These are phyloP conservation scores for Mesoligia furuncula DNA, from an alignment of 2,888 invertebrate species.

Conservation along the genomic window DNA sequence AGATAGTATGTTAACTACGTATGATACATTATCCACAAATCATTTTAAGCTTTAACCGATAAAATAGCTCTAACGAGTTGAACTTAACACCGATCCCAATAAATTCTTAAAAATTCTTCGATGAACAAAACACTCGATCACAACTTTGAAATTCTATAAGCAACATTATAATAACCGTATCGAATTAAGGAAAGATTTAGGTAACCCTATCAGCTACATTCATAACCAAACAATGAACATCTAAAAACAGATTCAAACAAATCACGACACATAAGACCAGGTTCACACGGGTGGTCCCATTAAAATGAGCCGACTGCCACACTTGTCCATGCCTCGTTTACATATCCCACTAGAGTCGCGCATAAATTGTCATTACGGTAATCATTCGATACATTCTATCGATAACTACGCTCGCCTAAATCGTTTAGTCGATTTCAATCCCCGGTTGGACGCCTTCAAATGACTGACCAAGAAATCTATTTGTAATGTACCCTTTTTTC, in stretches of 20 bases:
- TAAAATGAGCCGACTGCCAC: constrained; percentile 77
- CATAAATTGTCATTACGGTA: constrained; percentile 89
- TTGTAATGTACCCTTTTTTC: constrained; percentile 70
- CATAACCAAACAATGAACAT: constrained; percentile 63
- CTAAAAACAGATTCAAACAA: constrained; percentile 65
- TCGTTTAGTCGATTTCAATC: constrained; percentile 78
- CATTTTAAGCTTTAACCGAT: constrained; percentile 5
- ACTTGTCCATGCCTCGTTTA: constrained; percentile 84
- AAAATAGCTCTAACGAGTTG: constrained; percentile 29
- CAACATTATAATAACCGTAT: constrained; percentile 46
- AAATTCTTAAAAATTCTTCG: constrained; percentile 23
- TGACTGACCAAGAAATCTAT: constrained; percentile 71
- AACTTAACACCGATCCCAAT: constrained; percentile 40
- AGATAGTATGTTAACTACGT: background rate
- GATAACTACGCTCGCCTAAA: constrained; percentile 80
- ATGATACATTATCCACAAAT: constrained; percentile 1
- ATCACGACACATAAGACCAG: constrained; percentile 66
- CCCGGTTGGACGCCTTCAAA: constrained; percentile 80
- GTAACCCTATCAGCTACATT: constrained; percentile 53
- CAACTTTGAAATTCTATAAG: constrained; percentile 30
- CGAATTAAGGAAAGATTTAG: constrained; percentile 50
- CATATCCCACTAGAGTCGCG: constrained; percentile 83
- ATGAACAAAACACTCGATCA: constrained; percentile 31
- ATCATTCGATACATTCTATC: constrained; percentile 85
- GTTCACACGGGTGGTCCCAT: constrained; percentile 85